phyloP scores from a whole-genome alignment of 1,140 invertebrate species.

The Bradysia coprophila region DNA sequence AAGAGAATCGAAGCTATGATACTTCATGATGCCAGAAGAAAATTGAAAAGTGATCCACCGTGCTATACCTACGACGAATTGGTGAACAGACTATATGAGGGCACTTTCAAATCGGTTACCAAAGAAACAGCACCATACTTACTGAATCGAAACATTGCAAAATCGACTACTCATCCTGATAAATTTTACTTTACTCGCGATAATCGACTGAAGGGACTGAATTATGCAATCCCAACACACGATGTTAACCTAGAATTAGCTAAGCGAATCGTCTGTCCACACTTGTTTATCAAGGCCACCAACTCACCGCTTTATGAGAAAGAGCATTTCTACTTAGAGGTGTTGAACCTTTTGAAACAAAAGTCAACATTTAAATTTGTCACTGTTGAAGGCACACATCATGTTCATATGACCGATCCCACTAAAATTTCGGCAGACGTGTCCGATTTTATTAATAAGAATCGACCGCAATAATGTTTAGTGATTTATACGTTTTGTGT shows the following conservation, averaged over 20 bases:
- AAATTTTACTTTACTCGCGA: constrained; percentile 42
- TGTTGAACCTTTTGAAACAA: constrained; percentile 29
- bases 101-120: constrained; percentile 28
- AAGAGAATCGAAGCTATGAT: constrained; percentile 23
- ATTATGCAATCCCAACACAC: constrained; percentile 26
- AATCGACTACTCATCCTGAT: constrained; percentile 29
- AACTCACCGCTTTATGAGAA: constrained; percentile 31
- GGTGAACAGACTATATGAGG: constrained; percentile 28
- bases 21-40: constrained; percentile 20
- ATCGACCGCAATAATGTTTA: no score
- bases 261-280: constrained; percentile 28
- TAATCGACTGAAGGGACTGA: constrained; percentile 28
- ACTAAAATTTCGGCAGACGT: background rate
- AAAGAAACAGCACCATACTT: constrained; percentile 32
- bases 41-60: constrained; percentile 26
- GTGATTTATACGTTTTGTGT: no score
- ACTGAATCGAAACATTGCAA: constrained; percentile 31
- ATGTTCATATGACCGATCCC: constrained; percentile 52
- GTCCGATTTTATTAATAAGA: background rate
- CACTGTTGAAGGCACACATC: constrained; percentile 47
- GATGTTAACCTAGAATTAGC: constrained; percentile 29
- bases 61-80: constrained; percentile 37
- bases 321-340: constrained; percentile 26
- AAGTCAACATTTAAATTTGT: constrained; percentile 38
- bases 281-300: constrained; percentile 35